Evolutionary conservation across 1,140 invertebrate species (phyloP).

Genomic region (Bombus ignitus): DNA sequence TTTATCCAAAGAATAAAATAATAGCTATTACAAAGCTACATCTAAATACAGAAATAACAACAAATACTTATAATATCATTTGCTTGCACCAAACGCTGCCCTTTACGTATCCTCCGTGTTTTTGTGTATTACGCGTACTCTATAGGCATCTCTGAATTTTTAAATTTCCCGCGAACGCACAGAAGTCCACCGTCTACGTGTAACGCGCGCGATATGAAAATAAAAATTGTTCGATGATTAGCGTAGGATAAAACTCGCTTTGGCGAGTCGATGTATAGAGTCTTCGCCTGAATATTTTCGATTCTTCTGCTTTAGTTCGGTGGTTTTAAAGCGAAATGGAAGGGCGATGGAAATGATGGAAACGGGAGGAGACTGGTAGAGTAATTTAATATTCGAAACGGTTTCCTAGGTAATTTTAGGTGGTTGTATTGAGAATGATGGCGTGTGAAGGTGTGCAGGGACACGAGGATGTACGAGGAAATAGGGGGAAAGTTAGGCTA

Average conservation of each 20-base stretch:
- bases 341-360: neutral
- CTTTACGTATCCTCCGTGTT: no score
- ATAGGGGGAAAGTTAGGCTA: no score
- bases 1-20: no score
- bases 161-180: no score
- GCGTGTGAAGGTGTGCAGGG: neutral
- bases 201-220: no score
- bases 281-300: neutral
- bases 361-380: neutral
- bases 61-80: no score
- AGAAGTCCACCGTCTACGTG: no score
- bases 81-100: rapidly evolving
- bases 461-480: neutral
- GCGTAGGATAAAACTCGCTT: no score
- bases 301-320: neutral
- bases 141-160: no score
- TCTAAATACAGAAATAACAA: no score
- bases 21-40: rapidly evolving
- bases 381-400: conserved; percentile 31
- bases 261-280: neutral
- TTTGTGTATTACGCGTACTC: no score
- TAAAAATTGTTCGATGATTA: no score
- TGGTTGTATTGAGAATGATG: neutral
- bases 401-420: conserved; percentile 17
- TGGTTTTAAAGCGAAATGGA: neutral